Base-by-base conservation (phyloP, 2,113 vertebrate genomes). In the Tragelaphus imberbis region DNA sequence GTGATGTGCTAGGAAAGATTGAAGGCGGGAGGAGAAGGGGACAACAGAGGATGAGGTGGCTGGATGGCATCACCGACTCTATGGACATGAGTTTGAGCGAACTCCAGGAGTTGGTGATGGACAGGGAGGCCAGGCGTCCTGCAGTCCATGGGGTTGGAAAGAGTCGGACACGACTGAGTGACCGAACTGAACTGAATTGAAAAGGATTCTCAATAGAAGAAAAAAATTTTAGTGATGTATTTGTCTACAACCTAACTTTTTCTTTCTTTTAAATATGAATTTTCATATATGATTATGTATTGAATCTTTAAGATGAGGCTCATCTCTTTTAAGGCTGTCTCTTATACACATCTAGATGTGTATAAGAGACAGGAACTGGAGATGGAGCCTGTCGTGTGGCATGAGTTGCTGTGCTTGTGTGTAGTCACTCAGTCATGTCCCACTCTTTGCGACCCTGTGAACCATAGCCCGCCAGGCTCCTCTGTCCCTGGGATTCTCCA, bases 311-410 rank as follows among this genome's bases (percentile, higher is more conserved):
- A 23, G 75, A 71, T 79, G 44, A 71, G 5, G 77, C 10, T 94
- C 44, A 36, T 77, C 49, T 93, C 36, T 96, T 96, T 58, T 92
- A 92, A 95, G 30, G 25, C 36, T 91, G n/a, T n/a, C n/a, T n/a
- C n/a, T n/a, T n/a, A n/a, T n/a, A n/a, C n/a, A n/a, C n/a, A n/a
- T n/a, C n/a, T n/a, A n/a, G n/a, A n/a, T n/a, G n/a, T n/a, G n/a
- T n/a, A n/a, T n/a, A n/a, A n/a, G n/a, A n/a, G n/a, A n/a, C n/a
- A n/a, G n/a, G n/a, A n/a, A n/a, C n/a, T n/a, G n/a, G n/a, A n/a
- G n/a, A n/a, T n/a, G n/a, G n/a, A n/a, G n/a, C n/a, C n/a, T n/a
- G n/a, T n/a, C n/a, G n/a, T n/a, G n/a, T n/a, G n/a, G n/a, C n/a
- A n/a, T n/a, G n/a, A n/a, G n/a, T n/a, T n/a, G n/a, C n/a, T n/a